These are phyloP conservation scores for Galemys pyrenaicus DNA, from an alignment of 2,113 vertebrate genomes.

Conservation along the genomic window DNA sequence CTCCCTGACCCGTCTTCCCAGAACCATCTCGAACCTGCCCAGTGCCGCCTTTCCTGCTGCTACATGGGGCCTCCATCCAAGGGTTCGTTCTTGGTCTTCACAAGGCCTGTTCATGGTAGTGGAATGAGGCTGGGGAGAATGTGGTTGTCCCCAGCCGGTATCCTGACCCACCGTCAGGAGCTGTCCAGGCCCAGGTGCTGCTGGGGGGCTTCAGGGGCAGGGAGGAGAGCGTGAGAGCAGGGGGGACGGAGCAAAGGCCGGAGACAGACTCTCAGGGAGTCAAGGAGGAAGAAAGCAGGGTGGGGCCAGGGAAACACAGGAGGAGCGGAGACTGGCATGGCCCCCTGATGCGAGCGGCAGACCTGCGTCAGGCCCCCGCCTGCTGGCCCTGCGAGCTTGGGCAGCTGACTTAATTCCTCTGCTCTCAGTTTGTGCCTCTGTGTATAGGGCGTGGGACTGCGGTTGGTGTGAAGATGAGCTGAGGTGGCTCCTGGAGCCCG, in stretches of 20 bases:
- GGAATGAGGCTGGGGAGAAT: background rate
- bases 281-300: background rate
- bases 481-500: background rate
- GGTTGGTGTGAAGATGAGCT: background rate
- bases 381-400: background rate
- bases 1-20: too few relatives aligned
- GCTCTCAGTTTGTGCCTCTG: background rate
- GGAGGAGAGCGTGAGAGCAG: fast-evolving
- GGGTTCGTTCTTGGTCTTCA: constrained; percentile 24
- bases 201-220: background rate
- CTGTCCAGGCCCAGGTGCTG: too few relatives aligned
- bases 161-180: background rate
- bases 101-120: background rate
- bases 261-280: background rate
- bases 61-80: constrained; percentile 18
- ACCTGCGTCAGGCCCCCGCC: background rate
- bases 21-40: too few relatives aligned
- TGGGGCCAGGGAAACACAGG: background rate
- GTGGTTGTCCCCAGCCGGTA: background rate
- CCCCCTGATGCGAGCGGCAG: too few relatives aligned
- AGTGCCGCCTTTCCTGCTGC: too few relatives aligned
- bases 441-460: background rate
- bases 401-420: background rate
- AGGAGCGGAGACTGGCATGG: too few relatives aligned
- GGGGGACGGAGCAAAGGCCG: background rate